Base-by-base conservation (phyloP, 2,888 invertebrate genomes). In the Luffia ferchaultella region DNA sequence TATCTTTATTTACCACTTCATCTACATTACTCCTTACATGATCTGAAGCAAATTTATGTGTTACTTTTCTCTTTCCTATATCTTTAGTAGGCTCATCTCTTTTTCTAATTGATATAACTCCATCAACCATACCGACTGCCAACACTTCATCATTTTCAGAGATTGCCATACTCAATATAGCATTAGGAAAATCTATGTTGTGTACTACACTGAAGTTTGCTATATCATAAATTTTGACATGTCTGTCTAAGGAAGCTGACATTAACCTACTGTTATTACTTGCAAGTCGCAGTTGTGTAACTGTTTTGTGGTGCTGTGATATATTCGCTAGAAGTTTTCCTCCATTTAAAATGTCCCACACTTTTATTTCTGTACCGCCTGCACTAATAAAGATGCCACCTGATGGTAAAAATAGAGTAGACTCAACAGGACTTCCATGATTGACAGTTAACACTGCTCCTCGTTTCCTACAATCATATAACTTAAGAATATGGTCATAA, bases 221-320 rank as follows among this genome's bases (percentile, higher is more conserved):
- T 20, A 94, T 86, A 68, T 97, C 97, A 73, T 95, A 96, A 57
- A 98, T 88, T 78, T 97, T 97, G 0, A 97, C 92, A 77, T 96
- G 96, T 55, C 95, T 89, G 72, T 99, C 98, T 51, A 98, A 83
- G 2, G 96, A 95, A 1, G 93, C 95, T 0, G 97, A 96, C 60
- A 98, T 73, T 17, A 98, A 84, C 62, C 95, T 87, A 56, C 89
- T 91, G 18, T 93, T 92, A 64, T 93, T 89, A 44, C 91, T 92
- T 18, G 93, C 93, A 54, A 97, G 86, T 57, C 89, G 85, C 47
- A 98, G 70, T 57, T 93, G 92, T 0, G 97, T 98, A 1, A 98
- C 90, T 0, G 97, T 96, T 85, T 98, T 98, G 73, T 97, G 96
- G 75, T 99, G 98, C 60, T 95, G 93, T 1, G 92, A 92, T 56